Base-by-base conservation (phyloP, 2,113 vertebrate genomes). In the Irena cyanogastra region DNA sequence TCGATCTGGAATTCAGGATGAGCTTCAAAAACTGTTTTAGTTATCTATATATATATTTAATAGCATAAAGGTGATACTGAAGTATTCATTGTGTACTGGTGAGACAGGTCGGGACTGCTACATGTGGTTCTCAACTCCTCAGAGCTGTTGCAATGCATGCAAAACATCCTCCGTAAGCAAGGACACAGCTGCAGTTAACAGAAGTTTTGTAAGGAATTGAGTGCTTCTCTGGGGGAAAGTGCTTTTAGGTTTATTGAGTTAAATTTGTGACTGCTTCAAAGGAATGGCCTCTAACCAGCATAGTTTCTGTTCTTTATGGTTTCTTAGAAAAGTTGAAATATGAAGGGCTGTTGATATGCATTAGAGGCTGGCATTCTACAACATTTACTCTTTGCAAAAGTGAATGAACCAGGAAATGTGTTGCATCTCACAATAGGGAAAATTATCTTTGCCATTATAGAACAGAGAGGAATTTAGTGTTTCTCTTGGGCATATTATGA, bases 401-500 rank as follows among this genome's bases (percentile, higher is more conserved):
- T 89, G 81, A 83, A 70, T 42, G 57, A 78, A 83, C 47, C 44
- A 89, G 80, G 79, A 88, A 88, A 95, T 49, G 42, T 27, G 17
- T 66, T 69, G 45, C 69, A 81, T 72, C 47, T 72, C 37, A 41
- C 74, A 78, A 70, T 4, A 49, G 56, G 59, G 50, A 90, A 90
- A 95, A 72, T 76, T 44, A 35, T n/a, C 50, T 76, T 89, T 64
- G 21, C 65, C 3, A 0, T 94, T 71, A 81, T 41, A 68, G 76
- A 90, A 49, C 21, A 41, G 66, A 72, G 47, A 33, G 69, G 61
- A 92, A 60, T 78, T 94, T 53, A 83, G 42, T 68, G 60, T 75
- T 95, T 82, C 85, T 94, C 16, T 64, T 89, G 57, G 30, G 41
- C 60, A 10, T 61, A 64, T 88, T 86, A 89, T 96, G 95, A 96